Percentiles rank a stretch among this genome's conserved stretches.
Evolutionary conservation across 2,113 vertebrate species (phyloP).

Genomic region (Brachypteracias leptosomus): DNA sequence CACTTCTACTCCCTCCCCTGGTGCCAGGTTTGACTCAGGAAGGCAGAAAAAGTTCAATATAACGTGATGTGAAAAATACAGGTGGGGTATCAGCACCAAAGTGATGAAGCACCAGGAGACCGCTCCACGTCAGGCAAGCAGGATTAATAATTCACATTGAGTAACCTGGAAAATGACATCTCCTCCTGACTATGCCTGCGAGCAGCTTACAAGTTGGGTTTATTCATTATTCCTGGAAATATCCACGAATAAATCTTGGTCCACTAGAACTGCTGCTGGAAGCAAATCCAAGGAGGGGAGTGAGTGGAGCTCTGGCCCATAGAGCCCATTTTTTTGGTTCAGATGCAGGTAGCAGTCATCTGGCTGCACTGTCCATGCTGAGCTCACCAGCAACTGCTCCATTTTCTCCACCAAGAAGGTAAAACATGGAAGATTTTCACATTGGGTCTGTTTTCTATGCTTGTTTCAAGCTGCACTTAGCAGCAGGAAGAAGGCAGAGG

Average conservation of each 20-base stretch:
- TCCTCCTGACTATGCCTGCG: constrained; percentile 29
- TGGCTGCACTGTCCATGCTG: not conserved
- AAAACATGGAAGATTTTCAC: not conserved
- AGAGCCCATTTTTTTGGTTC: not conserved
- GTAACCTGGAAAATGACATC: constrained; percentile 46
- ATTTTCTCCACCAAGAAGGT: not conserved
- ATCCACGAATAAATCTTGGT: constrained; percentile 26
- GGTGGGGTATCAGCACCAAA: not conserved
- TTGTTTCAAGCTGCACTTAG: not conserved
- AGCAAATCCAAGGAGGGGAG: constrained; percentile 9
- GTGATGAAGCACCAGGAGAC: not conserved
- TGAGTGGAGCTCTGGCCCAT: not conserved
- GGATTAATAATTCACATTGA: constrained; percentile 54
- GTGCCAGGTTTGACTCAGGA: not conserved
- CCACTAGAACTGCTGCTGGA: constrained; percentile 13
- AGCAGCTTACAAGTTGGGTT: constrained; percentile 40
- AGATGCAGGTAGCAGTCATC: not conserved
- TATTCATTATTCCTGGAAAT: constrained; percentile 47
- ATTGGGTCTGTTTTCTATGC: not conserved
- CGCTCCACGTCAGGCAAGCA: not conserved
- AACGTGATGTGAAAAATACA: not conserved
- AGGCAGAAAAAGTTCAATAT: not conserved
- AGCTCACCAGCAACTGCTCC: not conserved
- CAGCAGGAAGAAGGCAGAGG: not conserved
- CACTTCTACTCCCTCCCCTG: not conserved